phyloP scores from a whole-genome alignment of 2,888 invertebrate species.

The Eudasyphora cyanicolor region DNA sequence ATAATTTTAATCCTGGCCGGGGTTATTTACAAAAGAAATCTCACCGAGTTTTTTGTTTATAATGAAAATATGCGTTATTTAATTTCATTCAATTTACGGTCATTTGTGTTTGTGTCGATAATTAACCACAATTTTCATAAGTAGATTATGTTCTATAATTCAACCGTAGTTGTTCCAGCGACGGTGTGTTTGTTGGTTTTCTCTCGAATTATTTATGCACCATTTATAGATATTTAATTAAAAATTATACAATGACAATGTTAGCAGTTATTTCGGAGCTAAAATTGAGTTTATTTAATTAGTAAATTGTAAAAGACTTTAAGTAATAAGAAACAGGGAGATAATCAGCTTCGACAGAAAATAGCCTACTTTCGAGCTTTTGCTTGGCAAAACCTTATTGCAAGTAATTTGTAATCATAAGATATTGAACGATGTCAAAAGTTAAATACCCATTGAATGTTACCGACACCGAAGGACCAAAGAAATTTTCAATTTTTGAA shows the following conservation, averaged over 20 bases:
- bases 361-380: too few species aligned
- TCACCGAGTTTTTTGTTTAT: neutral
- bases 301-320: too few species aligned
- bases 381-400: too few species aligned
- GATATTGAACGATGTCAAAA: too few species aligned
- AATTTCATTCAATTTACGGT: conserved; percentile 26
- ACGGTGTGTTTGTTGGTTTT: neutral
- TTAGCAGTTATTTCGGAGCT: too few species aligned
- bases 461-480: too few species aligned
- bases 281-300: too few species aligned
- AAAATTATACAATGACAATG: neutral
- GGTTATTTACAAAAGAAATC: neutral
- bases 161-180: neutral
- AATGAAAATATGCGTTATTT: conserved; percentile 4
- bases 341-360: too few species aligned
- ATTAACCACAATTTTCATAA: conserved; percentile 61
- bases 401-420: too few species aligned
- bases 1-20: neutral
- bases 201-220: neutral
- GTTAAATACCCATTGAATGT: too few species aligned
- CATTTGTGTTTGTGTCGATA: conserved; percentile 54
- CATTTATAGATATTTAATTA: conserved; percentile 9
- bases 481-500: neutral
- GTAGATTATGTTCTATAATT: conserved; percentile 42
- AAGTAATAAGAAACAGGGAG: too few species aligned